Evolutionary conservation across 2,888 invertebrate species (phyloP).

Genomic region (Lasioglossum marginatum): DNA sequence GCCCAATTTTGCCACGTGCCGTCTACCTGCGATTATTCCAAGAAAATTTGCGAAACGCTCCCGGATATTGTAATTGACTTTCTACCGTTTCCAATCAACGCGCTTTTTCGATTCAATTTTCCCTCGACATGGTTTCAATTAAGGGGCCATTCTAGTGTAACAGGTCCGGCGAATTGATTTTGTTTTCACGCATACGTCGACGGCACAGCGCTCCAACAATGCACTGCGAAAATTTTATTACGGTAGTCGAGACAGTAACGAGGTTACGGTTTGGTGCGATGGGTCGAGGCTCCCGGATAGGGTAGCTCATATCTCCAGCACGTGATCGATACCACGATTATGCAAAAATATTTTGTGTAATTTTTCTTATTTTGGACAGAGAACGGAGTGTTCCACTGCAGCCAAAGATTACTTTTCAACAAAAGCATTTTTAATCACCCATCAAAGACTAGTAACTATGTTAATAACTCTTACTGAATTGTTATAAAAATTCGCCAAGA

Average conservation of each 20-base stretch:
- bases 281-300: not conserved
- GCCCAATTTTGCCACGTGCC: slow-evolving; percentile 24
- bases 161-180: not conserved
- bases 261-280: not conserved
- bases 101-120: slow-evolving; percentile 2
- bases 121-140: not conserved
- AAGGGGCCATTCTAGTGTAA: not conserved
- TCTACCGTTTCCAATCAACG: not conserved
- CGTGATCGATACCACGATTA: too few species aligned
- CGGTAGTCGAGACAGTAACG: not conserved
- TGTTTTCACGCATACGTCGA: not conserved
- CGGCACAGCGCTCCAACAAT: not conserved
- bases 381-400: too few species aligned
- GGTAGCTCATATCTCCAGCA: too few species aligned
- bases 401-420: not conserved
- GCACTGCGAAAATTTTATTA: not conserved
- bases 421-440: not conserved
- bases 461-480: not conserved
- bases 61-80: not conserved
- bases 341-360: too few species aligned
- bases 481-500: not conserved
- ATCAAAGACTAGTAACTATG: not conserved
- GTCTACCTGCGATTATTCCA: not conserved
- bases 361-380: too few species aligned
- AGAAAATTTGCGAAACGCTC: not conserved